phyloP scores from a whole-genome alignment of 2,888 invertebrate species.

The Linnaemya vulpina region DNA sequence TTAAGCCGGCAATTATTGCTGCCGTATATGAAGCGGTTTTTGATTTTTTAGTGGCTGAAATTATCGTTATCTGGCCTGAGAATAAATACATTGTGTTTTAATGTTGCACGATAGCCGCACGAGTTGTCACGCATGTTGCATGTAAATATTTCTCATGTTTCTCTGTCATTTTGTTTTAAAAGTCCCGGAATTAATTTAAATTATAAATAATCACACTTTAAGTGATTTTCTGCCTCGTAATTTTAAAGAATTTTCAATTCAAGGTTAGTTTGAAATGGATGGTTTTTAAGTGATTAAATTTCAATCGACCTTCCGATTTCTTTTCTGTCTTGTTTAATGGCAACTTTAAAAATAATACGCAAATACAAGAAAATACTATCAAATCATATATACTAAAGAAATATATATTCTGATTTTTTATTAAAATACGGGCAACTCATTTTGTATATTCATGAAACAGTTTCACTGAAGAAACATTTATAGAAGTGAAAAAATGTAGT shows the following conservation, averaged over 20 bases:
- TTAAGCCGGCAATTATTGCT: slow-evolving; percentile 18
- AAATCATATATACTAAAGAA: too few species aligned
- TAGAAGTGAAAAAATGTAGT: too few species aligned
- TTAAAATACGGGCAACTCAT: too few species aligned
- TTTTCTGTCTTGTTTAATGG: too few species aligned
- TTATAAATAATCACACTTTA: slow-evolving; percentile 36
- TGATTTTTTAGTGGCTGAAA: slow-evolving; percentile 22
- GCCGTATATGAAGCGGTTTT: slow-evolving; percentile 4
- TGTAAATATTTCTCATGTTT: slow-evolving; percentile 41
- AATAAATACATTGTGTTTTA: slow-evolving; percentile 36
- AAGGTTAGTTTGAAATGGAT: slow-evolving; percentile 25
- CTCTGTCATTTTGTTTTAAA: slow-evolving; percentile 31
- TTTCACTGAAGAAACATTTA: too few species aligned
- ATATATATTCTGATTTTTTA: too few species aligned
- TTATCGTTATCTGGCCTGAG: slow-evolving; percentile 53
- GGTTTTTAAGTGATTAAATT: too few species aligned
- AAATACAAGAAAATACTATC: too few species aligned
- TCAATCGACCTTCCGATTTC: too few species aligned
- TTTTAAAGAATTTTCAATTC: not conserved
- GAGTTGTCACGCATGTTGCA: slow-evolving; percentile 72
- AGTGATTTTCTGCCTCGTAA: slow-evolving; percentile 19
- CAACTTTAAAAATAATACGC: too few species aligned
- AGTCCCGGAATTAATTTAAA: slow-evolving; percentile 63
- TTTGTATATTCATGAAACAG: too few species aligned
- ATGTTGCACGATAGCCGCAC: slow-evolving; percentile 72